These are phyloP conservation scores for Pseudococcus longispinus DNA, from an alignment of 2,888 invertebrate genomes.

Conservation along the genomic window DNA sequence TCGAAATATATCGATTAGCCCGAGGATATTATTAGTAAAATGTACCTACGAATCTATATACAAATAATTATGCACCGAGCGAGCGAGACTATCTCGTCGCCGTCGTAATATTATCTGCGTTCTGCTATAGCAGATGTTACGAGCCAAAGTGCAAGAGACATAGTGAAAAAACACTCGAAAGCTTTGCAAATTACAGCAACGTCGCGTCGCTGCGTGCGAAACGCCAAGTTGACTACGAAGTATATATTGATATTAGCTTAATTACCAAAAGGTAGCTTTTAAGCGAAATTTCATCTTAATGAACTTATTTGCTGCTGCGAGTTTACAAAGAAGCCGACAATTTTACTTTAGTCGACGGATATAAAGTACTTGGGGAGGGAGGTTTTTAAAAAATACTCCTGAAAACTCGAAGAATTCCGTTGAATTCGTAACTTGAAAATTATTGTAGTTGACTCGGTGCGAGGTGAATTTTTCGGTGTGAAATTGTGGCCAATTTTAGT, in stretches of 20 bases:
- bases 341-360: neutral
- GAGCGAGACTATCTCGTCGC: neutral
- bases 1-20: neutral
- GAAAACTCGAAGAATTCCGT: too few relatives aligned
- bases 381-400: too few relatives aligned
- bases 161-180: neutral
- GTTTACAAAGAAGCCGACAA: neutral
- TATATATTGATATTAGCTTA: neutral
- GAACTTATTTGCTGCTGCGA: neutral
- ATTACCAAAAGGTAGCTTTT: neutral
- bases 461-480: too few relatives aligned
- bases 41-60: neutral
- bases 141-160: neutral
- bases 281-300: slow-evolving; percentile 4
- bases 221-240: neutral
- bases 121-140: neutral
- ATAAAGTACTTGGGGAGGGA: too few relatives aligned
- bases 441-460: too few relatives aligned
- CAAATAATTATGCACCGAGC: neutral
- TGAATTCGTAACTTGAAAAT: too few relatives aligned
- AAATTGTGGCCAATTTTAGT: too few relatives aligned
- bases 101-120: neutral
- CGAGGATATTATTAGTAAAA: neutral
- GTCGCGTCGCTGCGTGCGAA: neutral
- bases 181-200: neutral